These are phyloP conservation scores for Lepisosteus osseus DNA, from an alignment of 2,113 vertebrate genomes.

Conservation along the genomic window DNA sequence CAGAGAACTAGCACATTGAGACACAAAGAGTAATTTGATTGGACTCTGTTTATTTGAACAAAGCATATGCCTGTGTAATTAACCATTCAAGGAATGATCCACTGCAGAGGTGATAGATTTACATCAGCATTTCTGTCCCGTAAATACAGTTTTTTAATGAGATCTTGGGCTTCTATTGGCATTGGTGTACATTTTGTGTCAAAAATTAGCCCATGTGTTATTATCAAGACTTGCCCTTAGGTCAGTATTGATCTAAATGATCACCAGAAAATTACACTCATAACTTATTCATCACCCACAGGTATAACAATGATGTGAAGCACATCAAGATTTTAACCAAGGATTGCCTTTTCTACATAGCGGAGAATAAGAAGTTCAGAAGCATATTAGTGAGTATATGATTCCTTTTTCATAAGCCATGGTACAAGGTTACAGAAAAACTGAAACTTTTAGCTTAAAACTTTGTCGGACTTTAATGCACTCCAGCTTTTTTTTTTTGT, in stretches of 20 bases:
- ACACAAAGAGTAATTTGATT: constrained; percentile 18
- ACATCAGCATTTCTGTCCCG: constrained; percentile 40
- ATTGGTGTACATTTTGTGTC: constrained; percentile 67
- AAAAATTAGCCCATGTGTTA: constrained; percentile 69
- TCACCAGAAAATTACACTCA: constrained; percentile 91
- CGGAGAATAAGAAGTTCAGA: constrained; percentile 96
- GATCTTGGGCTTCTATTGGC: constrained; percentile 60
- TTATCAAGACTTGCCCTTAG: constrained; percentile 58
- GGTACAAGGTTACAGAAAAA: too few species aligned
- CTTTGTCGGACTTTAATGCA: too few species aligned
- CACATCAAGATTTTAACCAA: constrained; percentile 98
- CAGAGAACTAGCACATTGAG: constrained; percentile 9
- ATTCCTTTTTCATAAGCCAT: neutral
- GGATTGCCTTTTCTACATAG: constrained; percentile 90
- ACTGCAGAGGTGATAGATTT: neutral
- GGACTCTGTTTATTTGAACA: neutral
- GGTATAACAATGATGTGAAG: constrained; percentile 98
- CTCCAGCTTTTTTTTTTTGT: too few species aligned
- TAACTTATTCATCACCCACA: constrained; percentile 88
- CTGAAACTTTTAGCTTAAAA: too few species aligned
- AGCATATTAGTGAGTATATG: constrained; percentile 87
- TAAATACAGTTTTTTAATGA: constrained; percentile 73
- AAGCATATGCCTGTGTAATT: neutral
- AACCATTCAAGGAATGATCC: neutral
- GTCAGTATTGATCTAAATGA: constrained; percentile 84